Evolutionary conservation across 2,888 invertebrate genomes (phyloP), one percentile per base, ranked within the genome.

Genomic region (Bellardia bayeri): DNA sequence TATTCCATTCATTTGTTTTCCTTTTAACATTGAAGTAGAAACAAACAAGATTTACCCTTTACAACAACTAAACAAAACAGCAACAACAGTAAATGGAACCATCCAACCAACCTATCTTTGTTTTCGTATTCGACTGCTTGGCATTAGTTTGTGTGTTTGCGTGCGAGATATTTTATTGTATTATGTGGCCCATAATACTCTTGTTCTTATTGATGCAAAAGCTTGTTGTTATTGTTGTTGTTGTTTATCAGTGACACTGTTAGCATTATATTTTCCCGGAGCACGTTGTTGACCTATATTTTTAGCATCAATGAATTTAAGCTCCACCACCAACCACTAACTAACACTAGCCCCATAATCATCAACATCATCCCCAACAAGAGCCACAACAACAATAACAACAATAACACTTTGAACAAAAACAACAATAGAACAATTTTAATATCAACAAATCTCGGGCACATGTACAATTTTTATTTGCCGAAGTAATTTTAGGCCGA

Each of bases 201-300:
- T 66, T 78, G 9, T 82, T 74, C 16, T 71, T 76, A 54, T 37
- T 84, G n/a, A 54, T 63, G 45, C 33, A 6, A 33, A 64, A 64
- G 33, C 45, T 23, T 75, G 49, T 61, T 42, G 16, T 51, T 68
- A 3, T 69, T 61, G 30, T 40, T 63, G 30, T 40, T 63, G 7
- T 78, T 76, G 61, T 78, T 14, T 66, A 30, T 61, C 54, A 63
- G 54, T 71, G 83, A 68, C 85, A 82, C 82, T 76, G 82, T 66
- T 69, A 37, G 69, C 72, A 6, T 75, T 76, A 63, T 64, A 71
- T 71, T 90, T 90, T 90, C 90, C 89, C 90, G 90, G 89, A 91
- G 89, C 91, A 92, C 91, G 90, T 91, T 91, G 92, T 91, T 92
- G 92, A 93, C 92, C 92, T 92, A 93, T 91, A 92, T 93, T 92